These are phyloP conservation scores for Hirtodrosophila cameraria DNA, from an alignment of 2,888 invertebrate genomes.

Conservation along the genomic window DNA sequence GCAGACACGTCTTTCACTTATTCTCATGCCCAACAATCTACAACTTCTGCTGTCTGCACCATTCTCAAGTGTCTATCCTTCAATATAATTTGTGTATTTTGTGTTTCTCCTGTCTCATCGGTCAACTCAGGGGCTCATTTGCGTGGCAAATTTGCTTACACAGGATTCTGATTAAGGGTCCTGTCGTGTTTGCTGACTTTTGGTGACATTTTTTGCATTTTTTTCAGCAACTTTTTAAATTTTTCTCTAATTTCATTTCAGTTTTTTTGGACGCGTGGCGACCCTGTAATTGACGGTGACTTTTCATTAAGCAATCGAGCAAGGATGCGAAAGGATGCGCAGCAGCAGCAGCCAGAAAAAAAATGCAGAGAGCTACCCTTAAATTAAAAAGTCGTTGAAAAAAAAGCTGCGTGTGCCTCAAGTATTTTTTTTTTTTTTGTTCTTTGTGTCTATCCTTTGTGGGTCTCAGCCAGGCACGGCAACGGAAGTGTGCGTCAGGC, in stretches of 20 bases:
- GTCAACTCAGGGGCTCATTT: conserved; percentile 36
- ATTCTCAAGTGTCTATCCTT: conserved; percentile 45
- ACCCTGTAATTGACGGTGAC: conserved; percentile 72
- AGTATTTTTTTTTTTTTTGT: conserved; percentile 56
- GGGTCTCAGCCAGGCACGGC: conserved; percentile 36
- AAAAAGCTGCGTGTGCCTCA: conserved; percentile 65
- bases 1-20: conserved; percentile 43
- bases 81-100: conserved; percentile 27
- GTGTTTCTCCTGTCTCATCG: conserved; percentile 7
- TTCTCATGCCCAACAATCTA: conserved; percentile 10
- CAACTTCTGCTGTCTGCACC: conserved; percentile 4
- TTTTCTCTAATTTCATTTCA: conserved; percentile 48
- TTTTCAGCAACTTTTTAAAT: conserved; percentile 22
- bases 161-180: conserved; percentile 52
- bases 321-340: conserved; percentile 59
- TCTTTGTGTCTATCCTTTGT: conserved; percentile 36
- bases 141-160: conserved; percentile 66
- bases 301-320: conserved; percentile 69
- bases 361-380: conserved; percentile 67
- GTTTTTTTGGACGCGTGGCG: conserved; percentile 61
- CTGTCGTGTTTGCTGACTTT: conserved; percentile 63
- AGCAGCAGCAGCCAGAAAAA: conserved; percentile 20
- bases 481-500: conserved; percentile 64
- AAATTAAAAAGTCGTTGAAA: conserved; percentile 60
- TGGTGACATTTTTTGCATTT: conserved; percentile 54